Percentiles rank a stretch among this genome's conserved stretches.
phyloP scores from a whole-genome alignment of 2,888 invertebrate species.

The Malthinus seriepunctatus region DNA sequence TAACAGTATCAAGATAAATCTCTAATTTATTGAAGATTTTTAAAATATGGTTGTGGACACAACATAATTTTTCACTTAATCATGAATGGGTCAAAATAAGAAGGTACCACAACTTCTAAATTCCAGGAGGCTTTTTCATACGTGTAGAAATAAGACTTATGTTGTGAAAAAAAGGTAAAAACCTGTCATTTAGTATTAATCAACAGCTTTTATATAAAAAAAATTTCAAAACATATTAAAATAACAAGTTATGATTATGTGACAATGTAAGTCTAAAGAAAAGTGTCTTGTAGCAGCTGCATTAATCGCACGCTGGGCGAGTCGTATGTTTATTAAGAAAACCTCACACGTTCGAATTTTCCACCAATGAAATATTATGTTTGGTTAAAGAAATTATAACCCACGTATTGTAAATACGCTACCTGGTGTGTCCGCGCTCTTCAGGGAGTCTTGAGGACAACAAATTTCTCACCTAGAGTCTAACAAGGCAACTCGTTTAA shows the following conservation, averaged over 20 bases:
- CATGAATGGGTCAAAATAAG: conserved; percentile 35
- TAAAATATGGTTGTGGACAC: conserved; percentile 23
- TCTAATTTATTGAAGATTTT: conserved; percentile 15
- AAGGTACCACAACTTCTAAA: conserved; percentile 17
- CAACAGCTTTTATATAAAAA: conserved; percentile 39
- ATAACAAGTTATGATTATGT: conserved; percentile 53
- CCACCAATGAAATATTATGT: conserved; percentile 13
- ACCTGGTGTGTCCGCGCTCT: conserved; percentile 44
- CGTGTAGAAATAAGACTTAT: conserved; percentile 27
- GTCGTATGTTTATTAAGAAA: conserved; percentile 40
- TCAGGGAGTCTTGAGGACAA: conserved; percentile 53
- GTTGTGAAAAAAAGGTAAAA: conserved; percentile 31
- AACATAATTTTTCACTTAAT: conserved; percentile 27
- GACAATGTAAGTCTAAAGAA: conserved; percentile 51
- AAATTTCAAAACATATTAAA: conserved; percentile 51
- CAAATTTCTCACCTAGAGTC: conserved; percentile 56
- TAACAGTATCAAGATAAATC: conserved; percentile 16
- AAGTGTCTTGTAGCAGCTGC: conserved; percentile 48
- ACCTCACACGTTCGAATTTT: conserved; percentile 12
- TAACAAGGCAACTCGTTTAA: conserved; percentile 54
- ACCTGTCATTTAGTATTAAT: conserved; percentile 49
- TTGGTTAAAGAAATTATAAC: conserved; percentile 9
- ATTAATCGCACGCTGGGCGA: conserved; percentile 50
- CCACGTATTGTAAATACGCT: conserved; percentile 41
- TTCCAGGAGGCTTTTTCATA: conserved; percentile 40